A percentile compares a stretch with the other conserved stretches of the same genome.
Evolutionary conservation across 1,140 invertebrate genomes (phyloP).

Genomic region (Geopemphigus sp.): DNA sequence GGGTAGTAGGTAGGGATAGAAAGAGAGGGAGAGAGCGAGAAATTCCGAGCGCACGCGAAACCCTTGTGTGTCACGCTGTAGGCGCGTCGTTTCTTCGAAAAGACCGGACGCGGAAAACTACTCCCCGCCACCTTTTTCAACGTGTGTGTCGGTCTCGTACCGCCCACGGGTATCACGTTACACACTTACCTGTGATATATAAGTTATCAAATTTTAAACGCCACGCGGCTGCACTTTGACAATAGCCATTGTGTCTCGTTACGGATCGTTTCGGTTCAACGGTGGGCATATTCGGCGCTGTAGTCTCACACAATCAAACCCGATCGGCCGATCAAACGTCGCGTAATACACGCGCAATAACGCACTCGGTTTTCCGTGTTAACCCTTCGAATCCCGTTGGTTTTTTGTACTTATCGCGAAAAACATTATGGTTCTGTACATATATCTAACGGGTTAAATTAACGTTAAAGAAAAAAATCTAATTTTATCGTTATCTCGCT

Average conservation of each 20-base stretch:
- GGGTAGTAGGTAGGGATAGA: background rate
- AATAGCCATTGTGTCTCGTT: background rate
- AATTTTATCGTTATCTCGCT: too few species aligned
- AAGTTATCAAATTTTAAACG: constrained; percentile 25
- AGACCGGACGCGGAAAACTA: background rate
- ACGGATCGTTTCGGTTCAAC: background rate
- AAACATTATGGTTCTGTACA: too few species aligned
- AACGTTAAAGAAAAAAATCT: too few species aligned
- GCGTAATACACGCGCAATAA: background rate
- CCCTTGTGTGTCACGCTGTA: background rate
- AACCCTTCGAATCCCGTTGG: too few species aligned
- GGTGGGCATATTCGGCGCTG: background rate
- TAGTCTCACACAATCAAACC: background rate
- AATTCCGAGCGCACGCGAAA: background rate
- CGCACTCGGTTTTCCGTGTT: too few species aligned
- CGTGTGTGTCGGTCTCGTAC: background rate
- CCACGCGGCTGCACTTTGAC: background rate
- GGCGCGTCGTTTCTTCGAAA: background rate
- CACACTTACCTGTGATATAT: background rate
- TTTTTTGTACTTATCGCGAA: too few species aligned
- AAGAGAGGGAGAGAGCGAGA: background rate
- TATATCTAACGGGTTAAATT: too few species aligned
- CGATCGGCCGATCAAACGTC: too few species aligned
- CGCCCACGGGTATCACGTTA: background rate
- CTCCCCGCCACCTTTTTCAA: too few species aligned